phyloP scores from a whole-genome alignment of 2,797 vertebrate genomes.

The Sebastes hubbsi region DNA sequence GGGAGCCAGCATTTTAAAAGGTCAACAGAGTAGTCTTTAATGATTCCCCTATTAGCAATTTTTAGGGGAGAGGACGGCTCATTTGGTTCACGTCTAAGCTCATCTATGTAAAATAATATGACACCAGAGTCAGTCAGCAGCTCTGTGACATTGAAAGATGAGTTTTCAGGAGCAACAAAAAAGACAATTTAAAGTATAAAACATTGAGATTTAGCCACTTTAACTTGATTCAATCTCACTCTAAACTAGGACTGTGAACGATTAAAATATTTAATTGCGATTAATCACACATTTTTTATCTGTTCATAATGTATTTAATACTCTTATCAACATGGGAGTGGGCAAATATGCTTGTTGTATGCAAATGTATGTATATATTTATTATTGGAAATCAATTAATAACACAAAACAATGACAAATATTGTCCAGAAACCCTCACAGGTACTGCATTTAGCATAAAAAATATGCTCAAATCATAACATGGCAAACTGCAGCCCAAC shows the following conservation, averaged over 20 bases:
- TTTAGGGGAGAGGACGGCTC: constrained; percentile 55
- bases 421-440: no score
- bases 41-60: constrained; percentile 74
- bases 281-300: no score
- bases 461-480: no score
- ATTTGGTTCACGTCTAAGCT: constrained; percentile 59
- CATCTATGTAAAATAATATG: constrained; percentile 62
- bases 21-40: constrained; percentile 79
- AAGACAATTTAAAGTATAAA: background rate
- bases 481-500: no score
- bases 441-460: no score
- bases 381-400: no score
- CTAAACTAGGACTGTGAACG: background rate
- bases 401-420: no score
- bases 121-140: constrained; percentile 48
- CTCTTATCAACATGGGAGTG: no score
- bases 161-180: constrained; percentile 8
- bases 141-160: constrained; percentile 29
- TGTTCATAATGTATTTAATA: no score
- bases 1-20: constrained; percentile 79
- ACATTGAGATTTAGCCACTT: background rate
- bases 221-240: background rate
- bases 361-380: no score
- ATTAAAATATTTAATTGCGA: no score
- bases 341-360: no score